phyloP scores from a whole-genome alignment of 1,140 invertebrate species.

The Lysiphlebus fabarum region DNA sequence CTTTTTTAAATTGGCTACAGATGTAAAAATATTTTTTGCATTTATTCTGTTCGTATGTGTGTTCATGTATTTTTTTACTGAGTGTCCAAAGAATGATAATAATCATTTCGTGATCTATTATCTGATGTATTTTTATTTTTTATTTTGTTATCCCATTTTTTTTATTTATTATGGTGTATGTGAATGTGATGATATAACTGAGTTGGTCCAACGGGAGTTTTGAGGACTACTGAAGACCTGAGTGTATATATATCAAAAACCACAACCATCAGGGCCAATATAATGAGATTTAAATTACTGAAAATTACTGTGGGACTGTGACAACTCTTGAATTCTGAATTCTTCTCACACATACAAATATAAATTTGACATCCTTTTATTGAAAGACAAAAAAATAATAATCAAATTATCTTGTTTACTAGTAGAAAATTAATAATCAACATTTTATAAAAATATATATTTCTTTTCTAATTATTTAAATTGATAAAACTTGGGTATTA shows the following conservation, averaged over 20 bases:
- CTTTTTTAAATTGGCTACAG: constrained; percentile 17
- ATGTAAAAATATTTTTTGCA: too few relatives aligned
- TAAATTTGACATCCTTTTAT: background rate
- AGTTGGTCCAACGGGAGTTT: background rate
- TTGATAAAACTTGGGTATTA: background rate
- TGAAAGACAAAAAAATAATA: background rate
- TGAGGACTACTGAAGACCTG: background rate
- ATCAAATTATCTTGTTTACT: background rate
- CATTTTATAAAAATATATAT: background rate
- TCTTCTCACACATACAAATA: constrained; percentile 23
- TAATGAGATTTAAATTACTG: constrained; percentile 54
- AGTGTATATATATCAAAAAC: constrained; percentile 35
- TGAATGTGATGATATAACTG: too few relatives aligned
- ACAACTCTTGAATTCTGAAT: constrained; percentile 31
- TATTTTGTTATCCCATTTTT: too few relatives aligned
- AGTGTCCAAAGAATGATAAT: constrained; percentile 25
- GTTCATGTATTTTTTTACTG: background rate
- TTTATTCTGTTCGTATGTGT: too few relatives aligned
- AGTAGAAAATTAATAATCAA: background rate
- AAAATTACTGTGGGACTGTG: constrained; percentile 50
- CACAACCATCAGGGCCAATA: constrained; percentile 45
- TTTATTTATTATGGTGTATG: too few relatives aligned
- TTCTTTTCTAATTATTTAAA: too few relatives aligned
- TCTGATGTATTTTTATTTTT: constrained; percentile 9
- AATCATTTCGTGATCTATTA: constrained; percentile 30